phyloP scores from a whole-genome alignment of 1,140 invertebrate genomes.

The Papilio machaon region DNA sequence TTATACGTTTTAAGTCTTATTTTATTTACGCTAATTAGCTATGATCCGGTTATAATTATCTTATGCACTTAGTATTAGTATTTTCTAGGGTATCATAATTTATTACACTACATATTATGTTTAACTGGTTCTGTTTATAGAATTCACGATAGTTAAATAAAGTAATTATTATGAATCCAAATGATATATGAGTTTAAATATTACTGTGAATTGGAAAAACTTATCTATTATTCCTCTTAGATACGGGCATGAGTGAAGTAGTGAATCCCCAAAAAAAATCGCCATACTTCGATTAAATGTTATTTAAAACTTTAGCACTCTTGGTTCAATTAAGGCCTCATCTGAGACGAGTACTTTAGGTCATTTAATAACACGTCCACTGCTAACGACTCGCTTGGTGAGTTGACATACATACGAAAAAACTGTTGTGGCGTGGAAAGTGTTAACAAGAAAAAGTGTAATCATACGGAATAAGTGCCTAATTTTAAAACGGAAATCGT shows the following conservation, averaged over 20 bases:
- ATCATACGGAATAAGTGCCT: not conserved
- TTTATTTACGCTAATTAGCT: conserved; percentile 5
- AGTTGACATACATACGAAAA: too few relatives aligned
- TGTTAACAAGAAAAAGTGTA: too few relatives aligned
- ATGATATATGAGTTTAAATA: not conserved
- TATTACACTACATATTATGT: not conserved
- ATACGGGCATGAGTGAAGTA: too few relatives aligned
- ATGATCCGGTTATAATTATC: conserved; percentile 1
- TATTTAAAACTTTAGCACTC: too few relatives aligned
- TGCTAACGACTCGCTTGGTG: too few relatives aligned
- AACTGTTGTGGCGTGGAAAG: too few relatives aligned
- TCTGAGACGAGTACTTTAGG: too few relatives aligned
- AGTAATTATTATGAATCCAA: not conserved
- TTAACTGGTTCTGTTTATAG: conserved; percentile 2
- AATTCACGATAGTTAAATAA: not conserved
- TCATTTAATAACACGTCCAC: too few relatives aligned
- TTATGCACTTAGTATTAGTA: not conserved
- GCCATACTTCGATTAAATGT: too few relatives aligned
- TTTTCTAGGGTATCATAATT: conserved; percentile 22
- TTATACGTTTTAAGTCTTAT: not conserved
- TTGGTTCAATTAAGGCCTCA: too few relatives aligned
- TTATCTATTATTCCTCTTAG: not conserved
- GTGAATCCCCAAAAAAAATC: too few relatives aligned
- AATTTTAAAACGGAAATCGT: not conserved
- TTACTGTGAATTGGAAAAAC: too few relatives aligned